Base-by-base conservation (phyloP, 2,113 vertebrate species). In the Merops nubicus region DNA sequence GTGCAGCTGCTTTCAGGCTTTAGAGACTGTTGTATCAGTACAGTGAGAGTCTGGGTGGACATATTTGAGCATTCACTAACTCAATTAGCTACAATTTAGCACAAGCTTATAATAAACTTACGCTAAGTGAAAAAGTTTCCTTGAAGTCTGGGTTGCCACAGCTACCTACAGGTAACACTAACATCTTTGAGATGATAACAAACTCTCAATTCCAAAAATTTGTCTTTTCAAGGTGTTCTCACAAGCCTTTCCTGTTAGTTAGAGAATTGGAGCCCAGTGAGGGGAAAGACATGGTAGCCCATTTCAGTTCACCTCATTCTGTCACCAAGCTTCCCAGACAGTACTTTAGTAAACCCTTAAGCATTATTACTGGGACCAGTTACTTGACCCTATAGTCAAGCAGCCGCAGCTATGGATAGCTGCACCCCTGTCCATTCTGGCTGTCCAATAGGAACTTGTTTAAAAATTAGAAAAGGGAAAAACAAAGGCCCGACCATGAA, bases 371-470 rank as follows among this genome's bases (percentile, higher is more conserved):
- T 70, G 64, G 85, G 86, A 18, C 17, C 45, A 18, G 45, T 43
- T 15, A 11, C 42, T 11, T 43, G 42, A 15, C n/a, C n/a, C n/a
- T n/a, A n/a, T n/a, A n/a, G n/a, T n/a, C n/a, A n/a, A n/a, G n/a
- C n/a, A n/a, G n/a, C n/a, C n/a, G n/a, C n/a, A n/a, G n/a, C 42
- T 43, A 43, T 47, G 45, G 45, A 47, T 47, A 18, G 80, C 26
- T 91, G 80, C 34, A 78, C 88, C 48, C 77, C 90, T 73, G 2
- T 79, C 70, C 72, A 25, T 84, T 45, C 60, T 88, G 78, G 56
- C 85, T 78, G 42, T 33, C 82, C 88, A 76, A 56, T 28, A 85
- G 68, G 67, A 92, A 91, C 83, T 63, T 75, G 60, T 91, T 86
- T 74, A 95, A 79, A 93, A 76, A 19, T 15, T 43, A 70, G 57